A percentile compares a stretch with the other conserved stretches of the same genome.
These are phyloP conservation scores for Argyresthia goedartella DNA, from an alignment of 2,888 invertebrate species.

Conservation along the genomic window DNA sequence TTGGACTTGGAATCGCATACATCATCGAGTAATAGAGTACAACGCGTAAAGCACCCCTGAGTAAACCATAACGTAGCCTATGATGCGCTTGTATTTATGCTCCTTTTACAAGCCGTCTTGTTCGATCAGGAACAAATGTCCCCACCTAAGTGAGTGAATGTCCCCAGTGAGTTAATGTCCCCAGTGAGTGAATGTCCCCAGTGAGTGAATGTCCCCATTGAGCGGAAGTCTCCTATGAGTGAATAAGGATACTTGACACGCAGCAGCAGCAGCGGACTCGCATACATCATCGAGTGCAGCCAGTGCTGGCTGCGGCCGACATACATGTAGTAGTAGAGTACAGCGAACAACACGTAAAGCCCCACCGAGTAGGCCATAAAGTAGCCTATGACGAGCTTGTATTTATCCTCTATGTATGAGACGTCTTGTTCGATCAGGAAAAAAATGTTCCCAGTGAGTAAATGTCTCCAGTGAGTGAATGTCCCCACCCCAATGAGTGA, in stretches of 20 bases:
- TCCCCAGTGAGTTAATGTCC: not conserved
- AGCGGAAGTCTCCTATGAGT: constrained; percentile 3
- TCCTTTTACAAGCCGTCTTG: not conserved
- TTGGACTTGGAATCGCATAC: constrained; percentile 78
- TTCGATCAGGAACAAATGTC: not conserved
- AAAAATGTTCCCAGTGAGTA: not conserved
- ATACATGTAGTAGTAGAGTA: too few species aligned
- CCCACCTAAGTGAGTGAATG: not conserved
- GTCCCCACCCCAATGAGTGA: not conserved
- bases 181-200: not conserved
- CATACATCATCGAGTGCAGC: constrained; percentile 80
- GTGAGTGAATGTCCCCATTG: too few species aligned
- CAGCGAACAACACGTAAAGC: too few species aligned
- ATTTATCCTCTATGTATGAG: not conserved
- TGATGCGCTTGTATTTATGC: too few species aligned
- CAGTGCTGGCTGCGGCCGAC: too few species aligned
- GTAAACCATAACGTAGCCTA: not conserved
- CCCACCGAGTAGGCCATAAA: not conserved
- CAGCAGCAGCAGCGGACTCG: constrained; percentile 76
- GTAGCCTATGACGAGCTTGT: not conserved
- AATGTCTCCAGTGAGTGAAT: not conserved
- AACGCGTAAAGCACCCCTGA: not conserved
- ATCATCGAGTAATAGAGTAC: constrained; percentile 81
- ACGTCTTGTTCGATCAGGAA: not conserved
- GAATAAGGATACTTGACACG: constrained; percentile 82